Percentiles rank a stretch among this genome's conserved stretches.
phyloP scores from a whole-genome alignment of 2,797 vertebrate genomes.

The Prionace glauca region DNA sequence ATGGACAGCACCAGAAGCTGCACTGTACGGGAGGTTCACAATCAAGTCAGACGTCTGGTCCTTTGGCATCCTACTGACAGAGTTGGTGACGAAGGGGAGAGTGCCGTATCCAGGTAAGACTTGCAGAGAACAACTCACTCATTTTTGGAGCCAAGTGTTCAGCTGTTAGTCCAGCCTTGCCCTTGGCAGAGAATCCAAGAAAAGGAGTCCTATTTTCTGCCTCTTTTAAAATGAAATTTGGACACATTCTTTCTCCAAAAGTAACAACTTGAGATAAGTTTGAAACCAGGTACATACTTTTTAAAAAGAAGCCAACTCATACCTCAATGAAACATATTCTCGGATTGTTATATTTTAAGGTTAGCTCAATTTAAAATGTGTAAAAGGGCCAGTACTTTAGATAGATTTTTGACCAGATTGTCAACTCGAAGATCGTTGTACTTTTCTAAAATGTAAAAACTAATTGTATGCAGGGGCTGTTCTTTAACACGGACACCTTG shows the following conservation, averaged over 20 bases:
- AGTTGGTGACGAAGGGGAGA: conserved; percentile 93
- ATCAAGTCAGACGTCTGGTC: conserved; percentile 98
- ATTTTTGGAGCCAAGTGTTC: too few species aligned
- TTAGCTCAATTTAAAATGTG: background rate
- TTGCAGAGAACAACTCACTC: background rate
- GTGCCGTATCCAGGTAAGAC: conserved; percentile 91
- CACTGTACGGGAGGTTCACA: conserved; percentile 90
- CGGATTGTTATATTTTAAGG: background rate
- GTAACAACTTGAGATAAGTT: background rate
- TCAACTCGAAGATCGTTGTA: background rate
- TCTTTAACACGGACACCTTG: background rate
- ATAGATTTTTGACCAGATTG: background rate
- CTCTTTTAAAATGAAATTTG: background rate
- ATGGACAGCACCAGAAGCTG: conserved; percentile 91
- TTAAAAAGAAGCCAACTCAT: background rate
- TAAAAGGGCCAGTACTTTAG: background rate
- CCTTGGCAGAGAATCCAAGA: background rate
- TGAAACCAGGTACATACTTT: background rate
- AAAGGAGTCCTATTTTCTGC: background rate
- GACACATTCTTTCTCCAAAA: background rate
- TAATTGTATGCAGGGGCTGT: background rate
- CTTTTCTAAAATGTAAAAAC: background rate
- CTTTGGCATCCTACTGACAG: conserved; percentile 89
- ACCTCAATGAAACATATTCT: background rate
- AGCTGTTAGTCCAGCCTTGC: background rate